Base-by-base conservation (phyloP, 2,797 vertebrate genomes). In the Cynopterus sphinx region DNA sequence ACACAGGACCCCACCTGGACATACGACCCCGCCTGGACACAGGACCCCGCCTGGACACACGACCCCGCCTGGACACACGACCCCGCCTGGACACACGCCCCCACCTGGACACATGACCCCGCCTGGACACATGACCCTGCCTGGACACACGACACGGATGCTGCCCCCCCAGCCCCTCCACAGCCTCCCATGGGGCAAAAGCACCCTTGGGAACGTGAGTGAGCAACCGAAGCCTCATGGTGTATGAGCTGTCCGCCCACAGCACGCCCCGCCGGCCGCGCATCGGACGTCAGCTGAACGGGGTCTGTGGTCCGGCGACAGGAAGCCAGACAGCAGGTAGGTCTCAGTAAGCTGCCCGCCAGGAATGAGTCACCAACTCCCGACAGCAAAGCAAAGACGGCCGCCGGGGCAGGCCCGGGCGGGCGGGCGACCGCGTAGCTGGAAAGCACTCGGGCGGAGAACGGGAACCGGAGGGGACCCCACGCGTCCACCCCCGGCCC, bases 91-190 rank as follows among this genome's bases (percentile, higher is more conserved):
- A 41, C 41, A 41, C 41, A n/a, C 41, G 8, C 41, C 41, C 41
- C 41, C 41, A 8, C 41, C 41, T 41, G 41, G 41, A 41, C 41
- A 8, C 41, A 41, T 8, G 5, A 41, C 41, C 41, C 41, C 41
- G 41, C 41, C 41, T 41, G 41, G 41, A 41, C 41, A 41, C 41
- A 41, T 8, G 41, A 41, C 41, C 63, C 71, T 1, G 0, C 33
- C 51, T 5, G 41, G 11, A 5, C 41, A 3, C 6, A 11, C 71
- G 51, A 28, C 1, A 0, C 0, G 3, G 0, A 6, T 5, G 36
- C 19, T 11, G 31, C 22, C 31, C 13, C 22, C 22, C 5, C 39
- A 9, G 28, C 22, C n/a, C 12, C 22, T 17, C 6, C 43, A 43
- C 43, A 10, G 46, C 46, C 12, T 15, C 46, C 46, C 46, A 49